A percentile compares a stretch with the other conserved stretches of the same genome.
These are phyloP conservation scores for Polymixis flavicincta DNA, from an alignment of 2,888 invertebrate genomes.

Conservation along the genomic window DNA sequence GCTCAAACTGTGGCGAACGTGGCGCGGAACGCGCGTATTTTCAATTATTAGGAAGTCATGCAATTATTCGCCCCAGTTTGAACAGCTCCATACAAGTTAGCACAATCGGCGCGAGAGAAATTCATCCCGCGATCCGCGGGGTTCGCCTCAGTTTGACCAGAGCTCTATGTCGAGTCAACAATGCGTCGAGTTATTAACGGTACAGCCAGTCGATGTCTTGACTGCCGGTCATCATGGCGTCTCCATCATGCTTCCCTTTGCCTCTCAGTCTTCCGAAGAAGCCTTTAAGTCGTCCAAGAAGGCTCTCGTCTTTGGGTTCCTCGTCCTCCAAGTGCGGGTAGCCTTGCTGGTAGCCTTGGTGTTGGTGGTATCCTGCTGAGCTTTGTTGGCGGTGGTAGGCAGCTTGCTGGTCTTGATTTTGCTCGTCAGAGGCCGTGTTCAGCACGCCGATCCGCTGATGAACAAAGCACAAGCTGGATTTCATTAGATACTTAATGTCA, in stretches of 20 bases:
- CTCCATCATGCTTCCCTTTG: conserved; percentile 73
- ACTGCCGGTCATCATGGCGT: conserved; percentile 69
- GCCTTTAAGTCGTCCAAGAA: conserved; percentile 79
- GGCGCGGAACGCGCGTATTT: background rate
- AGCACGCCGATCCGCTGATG: conserved; percentile 84
- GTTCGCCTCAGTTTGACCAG: conserved; percentile 24
- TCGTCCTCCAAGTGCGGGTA: conserved; percentile 55
- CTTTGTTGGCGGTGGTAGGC: conserved; percentile 47
- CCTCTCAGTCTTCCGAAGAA: conserved; percentile 74
- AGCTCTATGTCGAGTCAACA: background rate
- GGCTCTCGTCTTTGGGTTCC: conserved; percentile 67
- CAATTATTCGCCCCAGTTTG: conserved; percentile 7
- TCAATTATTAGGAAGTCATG: background rate
- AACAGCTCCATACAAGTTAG: background rate
- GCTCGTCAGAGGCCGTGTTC: conserved; percentile 63
- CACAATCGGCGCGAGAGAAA: background rate
- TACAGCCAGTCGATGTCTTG: conserved; percentile 24
- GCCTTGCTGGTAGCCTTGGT: conserved; percentile 13
- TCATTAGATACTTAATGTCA: conserved; percentile 85
- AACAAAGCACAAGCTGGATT: conserved; percentile 89
- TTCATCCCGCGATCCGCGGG: background rate
- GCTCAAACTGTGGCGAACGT: conserved; percentile 19
- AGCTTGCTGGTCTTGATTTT: conserved; percentile 41
- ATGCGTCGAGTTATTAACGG: conserved; percentile 16
- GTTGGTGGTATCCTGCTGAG: conserved; percentile 37